Conservation (phyloP, 2,888 invertebrate genomes). For the Asteroscopus sphinx region DNA sequence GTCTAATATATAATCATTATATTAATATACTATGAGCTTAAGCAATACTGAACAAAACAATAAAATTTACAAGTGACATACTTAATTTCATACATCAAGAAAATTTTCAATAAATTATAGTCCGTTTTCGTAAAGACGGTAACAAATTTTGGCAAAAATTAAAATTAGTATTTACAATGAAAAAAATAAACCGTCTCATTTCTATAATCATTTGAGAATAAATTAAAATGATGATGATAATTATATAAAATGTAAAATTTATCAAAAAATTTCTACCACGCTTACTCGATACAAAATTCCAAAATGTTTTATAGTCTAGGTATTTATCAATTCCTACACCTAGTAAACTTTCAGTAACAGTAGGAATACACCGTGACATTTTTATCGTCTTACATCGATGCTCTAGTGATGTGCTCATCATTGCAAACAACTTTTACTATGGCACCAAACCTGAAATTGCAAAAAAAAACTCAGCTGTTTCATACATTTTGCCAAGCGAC, state of each 20-base stretch:
- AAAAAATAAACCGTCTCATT: conserved; percentile 55
- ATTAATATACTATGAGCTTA: conserved; percentile 86
- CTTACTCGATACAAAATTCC: conserved; percentile 65
- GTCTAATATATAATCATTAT: conserved; percentile 79
- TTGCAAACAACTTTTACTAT: too few species aligned
- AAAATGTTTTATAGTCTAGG: conserved; percentile 53
- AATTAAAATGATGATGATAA: conserved; percentile 59
- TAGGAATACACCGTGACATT: too few species aligned
- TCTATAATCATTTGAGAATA: conserved; percentile 51
- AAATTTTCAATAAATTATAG: conserved; percentile 69
- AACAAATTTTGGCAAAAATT: conserved; percentile 78
- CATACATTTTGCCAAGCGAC: too few species aligned
- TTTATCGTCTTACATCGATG: too few species aligned
- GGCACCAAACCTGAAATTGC: too few species aligned
- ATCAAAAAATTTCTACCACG: conserved; percentile 73
- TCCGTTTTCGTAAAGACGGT: conserved; percentile 64
- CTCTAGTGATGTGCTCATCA: too few species aligned
- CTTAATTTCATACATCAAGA: conserved; percentile 69
- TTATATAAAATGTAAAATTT: conserved; percentile 70
- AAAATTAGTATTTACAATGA: conserved; percentile 82
- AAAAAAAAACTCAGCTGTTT: too few species aligned
- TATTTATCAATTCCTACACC: conserved; percentile 72
- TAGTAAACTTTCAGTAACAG: conserved; percentile 58
- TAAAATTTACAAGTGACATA: conserved; percentile 86
- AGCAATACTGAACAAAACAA: conserved; percentile 88